phyloP scores from a whole-genome alignment of 2,888 invertebrate genomes.

The Gnatocerus cornutus region DNA sequence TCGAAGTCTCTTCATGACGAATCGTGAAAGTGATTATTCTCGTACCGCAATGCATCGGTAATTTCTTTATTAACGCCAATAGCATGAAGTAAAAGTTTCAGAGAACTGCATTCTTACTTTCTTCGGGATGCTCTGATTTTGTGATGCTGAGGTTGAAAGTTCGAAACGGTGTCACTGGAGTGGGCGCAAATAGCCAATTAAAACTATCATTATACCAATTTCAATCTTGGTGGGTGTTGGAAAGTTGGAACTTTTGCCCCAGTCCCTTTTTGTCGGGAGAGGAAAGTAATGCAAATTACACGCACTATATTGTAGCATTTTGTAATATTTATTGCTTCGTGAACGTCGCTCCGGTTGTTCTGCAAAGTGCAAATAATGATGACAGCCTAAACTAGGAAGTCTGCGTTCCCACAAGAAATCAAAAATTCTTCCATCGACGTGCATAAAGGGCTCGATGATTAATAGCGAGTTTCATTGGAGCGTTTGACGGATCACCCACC shows the following conservation, averaged over 20 bases:
- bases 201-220: no score
- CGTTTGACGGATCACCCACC: conserved; percentile 17
- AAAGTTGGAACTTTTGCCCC: no score
- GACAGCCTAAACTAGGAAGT: no score
- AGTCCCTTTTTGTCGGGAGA: no score
- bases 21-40: conserved; percentile 38
- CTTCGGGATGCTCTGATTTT: conserved; percentile 10
- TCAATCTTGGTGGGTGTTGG: no score
- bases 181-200: neutral
- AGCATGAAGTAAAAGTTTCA: conserved; percentile 42
- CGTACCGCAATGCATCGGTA: conserved; percentile 20
- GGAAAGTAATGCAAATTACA: no score
- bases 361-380: no score
- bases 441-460: conserved; percentile 1
- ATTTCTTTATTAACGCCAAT: conserved; percentile 37
- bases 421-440: neutral
- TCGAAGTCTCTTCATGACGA: conserved; percentile 44
- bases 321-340: no score
- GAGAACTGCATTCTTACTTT: conserved; percentile 37
- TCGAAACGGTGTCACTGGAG: conserved; percentile 13
- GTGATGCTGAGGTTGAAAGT: neutral
- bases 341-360: no score
- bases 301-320: no score
- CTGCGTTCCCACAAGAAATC: no score
- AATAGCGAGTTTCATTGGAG: conserved; percentile 1